Base-by-base conservation (phyloP, 2,888 invertebrate genomes). In the Carabus problematicus region DNA sequence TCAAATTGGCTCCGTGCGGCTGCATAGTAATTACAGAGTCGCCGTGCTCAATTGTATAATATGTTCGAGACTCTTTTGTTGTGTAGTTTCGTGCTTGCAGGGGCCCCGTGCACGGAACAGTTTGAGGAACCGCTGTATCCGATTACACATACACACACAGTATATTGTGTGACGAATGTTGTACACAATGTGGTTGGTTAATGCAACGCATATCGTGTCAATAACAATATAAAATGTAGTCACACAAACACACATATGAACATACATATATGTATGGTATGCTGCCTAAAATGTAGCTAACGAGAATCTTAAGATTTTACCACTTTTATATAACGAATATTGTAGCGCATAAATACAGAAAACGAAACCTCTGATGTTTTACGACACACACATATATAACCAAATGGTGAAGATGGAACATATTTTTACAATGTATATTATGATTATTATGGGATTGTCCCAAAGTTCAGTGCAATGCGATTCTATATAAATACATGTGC, bases 311-410 rank as follows among this genome's bases (percentile, higher is more conserved):
- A 67, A 67, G 67, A 42, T 60, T 67, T 67, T 67, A 67, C 67
- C 67, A 67, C 67, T 67, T 67, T 67, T 67, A 67, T 67, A 67
- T 67, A 67, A 67, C 67, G 55, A 29, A 67, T n/a, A n/a, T 49
- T 67, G 41, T 66, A 67, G 67, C 60, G 60, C 41, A 67, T 67
- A 67, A 52, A 29, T n/a, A n/a, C n/a, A n/a, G n/a, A n/a, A n/a
- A n/a, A n/a, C n/a, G n/a, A 29, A 29, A 29, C 29, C 6, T 2
- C 19, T 60, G 60, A 67, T 60, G 52, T 55, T 64, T 63, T 66
- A 66, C 49, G 43, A 49, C 49, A 47, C 47, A 47, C 16, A 49
- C 49, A 29, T 58, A 58, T 42, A 49, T 59, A 18, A 54, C 66
- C 47, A 59, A 56, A 14, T 66, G 55, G 55, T 61, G 62, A 62